These are phyloP conservation scores for Eublepharis macularius DNA, from an alignment of 2,113 vertebrate genomes.

Conservation along the genomic window DNA sequence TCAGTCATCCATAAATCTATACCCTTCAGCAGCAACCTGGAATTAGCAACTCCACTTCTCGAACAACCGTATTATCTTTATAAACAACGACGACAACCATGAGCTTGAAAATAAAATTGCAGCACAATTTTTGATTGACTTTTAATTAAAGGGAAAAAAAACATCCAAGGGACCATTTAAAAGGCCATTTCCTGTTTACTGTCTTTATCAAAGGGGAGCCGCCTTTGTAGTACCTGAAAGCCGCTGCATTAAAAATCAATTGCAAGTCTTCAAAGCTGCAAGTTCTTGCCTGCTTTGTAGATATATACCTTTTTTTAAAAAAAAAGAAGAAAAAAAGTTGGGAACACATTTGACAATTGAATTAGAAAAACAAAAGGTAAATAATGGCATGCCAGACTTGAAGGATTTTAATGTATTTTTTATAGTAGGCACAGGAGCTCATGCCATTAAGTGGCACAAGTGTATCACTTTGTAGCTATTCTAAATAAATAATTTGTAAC, in stretches of 20 bases:
- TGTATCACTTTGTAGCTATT: slow-evolving; percentile 32
- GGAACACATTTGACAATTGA: slow-evolving; percentile 58
- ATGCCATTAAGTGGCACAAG: slow-evolving; percentile 16
- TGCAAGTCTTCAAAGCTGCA: slow-evolving; percentile 70
- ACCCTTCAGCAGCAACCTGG: no score
- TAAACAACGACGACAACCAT: slow-evolving; percentile 36
- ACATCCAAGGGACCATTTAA: slow-evolving; percentile 72
- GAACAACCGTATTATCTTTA: neutral
- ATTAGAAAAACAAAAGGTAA: slow-evolving; percentile 61
- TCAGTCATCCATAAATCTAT: no score
- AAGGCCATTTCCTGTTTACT: slow-evolving; percentile 73
- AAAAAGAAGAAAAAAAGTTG: neutral
- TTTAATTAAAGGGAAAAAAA: slow-evolving; percentile 72
- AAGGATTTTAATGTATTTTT: slow-evolving; percentile 63
- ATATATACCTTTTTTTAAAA: slow-evolving; percentile 59
- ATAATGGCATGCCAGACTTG: slow-evolving; percentile 51
- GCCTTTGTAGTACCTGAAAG: slow-evolving; percentile 73
- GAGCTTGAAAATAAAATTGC: slow-evolving; percentile 42
- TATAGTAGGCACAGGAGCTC: slow-evolving; percentile 49
- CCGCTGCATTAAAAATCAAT: slow-evolving; percentile 73
- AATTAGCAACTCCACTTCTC: neutral
- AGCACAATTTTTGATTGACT: slow-evolving; percentile 65
- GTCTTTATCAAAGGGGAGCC: slow-evolving; percentile 74
- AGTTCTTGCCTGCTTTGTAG: slow-evolving; percentile 56
- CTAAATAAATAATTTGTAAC: slow-evolving; percentile 42